Evolutionary conservation across 2,797 vertebrate species (phyloP).

Genomic region (Poeciliopsis infans): DNA sequence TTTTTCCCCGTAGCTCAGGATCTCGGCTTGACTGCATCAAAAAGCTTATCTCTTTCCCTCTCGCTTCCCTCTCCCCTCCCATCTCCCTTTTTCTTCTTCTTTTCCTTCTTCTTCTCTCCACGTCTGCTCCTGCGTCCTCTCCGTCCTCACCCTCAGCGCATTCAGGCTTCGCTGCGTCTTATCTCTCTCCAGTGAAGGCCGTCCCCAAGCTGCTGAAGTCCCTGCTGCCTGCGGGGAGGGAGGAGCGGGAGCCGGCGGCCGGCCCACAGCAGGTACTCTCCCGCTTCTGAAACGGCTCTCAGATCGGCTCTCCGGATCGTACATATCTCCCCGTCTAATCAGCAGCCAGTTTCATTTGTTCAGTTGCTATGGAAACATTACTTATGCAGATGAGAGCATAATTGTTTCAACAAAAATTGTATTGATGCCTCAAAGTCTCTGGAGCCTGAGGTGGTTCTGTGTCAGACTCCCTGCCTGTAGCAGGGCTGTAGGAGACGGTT

Average conservation of each 20-base stretch:
- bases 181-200: slow-evolving; percentile 88
- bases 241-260: slow-evolving; percentile 79
- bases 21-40: slow-evolving; percentile 14
- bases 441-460: slow-evolving; percentile 1
- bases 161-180: slow-evolving; percentile 84
- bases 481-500: too few species aligned
- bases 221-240: slow-evolving; percentile 86
- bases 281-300: slow-evolving; percentile 8
- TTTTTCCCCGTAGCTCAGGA: slow-evolving; percentile 11
- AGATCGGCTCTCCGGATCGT: slow-evolving; percentile 30
- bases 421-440: slow-evolving; percentile 19
- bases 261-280: slow-evolving; percentile 86
- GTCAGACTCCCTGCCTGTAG: background rate
- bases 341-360: slow-evolving; percentile 25
- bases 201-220: slow-evolving; percentile 93
- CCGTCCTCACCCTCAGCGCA: slow-evolving; percentile 65
- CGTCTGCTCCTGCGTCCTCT: slow-evolving; percentile 21
- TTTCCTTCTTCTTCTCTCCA: slow-evolving; percentile 4
- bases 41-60: slow-evolving; percentile 1
- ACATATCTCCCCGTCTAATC: slow-evolving; percentile 40
- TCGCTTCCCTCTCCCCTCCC: background rate
- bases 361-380: slow-evolving; percentile 62
- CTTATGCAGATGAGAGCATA: slow-evolving; percentile 41
- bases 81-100: background rate
- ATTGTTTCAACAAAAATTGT: slow-evolving; percentile 36